Conservation (phyloP, 2,797 vertebrate genomes). For the Sebastes oblongus region DNA sequence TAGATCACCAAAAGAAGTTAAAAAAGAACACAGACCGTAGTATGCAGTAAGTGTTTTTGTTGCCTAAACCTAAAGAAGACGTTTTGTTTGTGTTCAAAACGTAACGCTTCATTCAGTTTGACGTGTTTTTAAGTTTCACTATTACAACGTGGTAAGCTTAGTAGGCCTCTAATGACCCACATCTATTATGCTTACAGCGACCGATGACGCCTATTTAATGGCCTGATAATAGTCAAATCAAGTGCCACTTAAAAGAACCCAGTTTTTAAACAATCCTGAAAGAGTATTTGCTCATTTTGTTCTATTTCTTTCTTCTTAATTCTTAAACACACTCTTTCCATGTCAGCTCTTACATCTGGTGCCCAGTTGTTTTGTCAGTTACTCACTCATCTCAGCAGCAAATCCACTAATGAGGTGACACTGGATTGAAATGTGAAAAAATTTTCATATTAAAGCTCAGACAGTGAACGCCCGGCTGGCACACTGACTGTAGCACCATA, state of each 20-base stretch:
- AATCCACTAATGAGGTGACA: conserved; percentile 43
- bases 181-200: no score
- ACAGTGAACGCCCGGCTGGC: neutral
- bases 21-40: no score
- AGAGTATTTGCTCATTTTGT: neutral
- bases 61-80: no score
- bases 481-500: neutral
- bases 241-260: neutral
- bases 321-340: neutral
- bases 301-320: neutral
- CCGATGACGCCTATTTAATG: no score
- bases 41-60: no score
- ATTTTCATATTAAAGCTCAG: conserved; percentile 36
- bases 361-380: conserved; percentile 52
- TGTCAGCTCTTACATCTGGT: conserved; percentile 50
- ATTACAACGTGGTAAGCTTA: no score
- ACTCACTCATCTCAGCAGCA: conserved; percentile 24
- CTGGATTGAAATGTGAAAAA: conserved; percentile 37
- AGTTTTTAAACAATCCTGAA: neutral
- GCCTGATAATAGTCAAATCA: no score
- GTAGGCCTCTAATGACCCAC: no score
- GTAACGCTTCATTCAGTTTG: no score
- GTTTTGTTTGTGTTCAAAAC: no score
- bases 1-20: no score
- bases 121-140: no score